phyloP scores from a whole-genome alignment of 2,888 invertebrate species.

The Anagyrus pseudococci region DNA sequence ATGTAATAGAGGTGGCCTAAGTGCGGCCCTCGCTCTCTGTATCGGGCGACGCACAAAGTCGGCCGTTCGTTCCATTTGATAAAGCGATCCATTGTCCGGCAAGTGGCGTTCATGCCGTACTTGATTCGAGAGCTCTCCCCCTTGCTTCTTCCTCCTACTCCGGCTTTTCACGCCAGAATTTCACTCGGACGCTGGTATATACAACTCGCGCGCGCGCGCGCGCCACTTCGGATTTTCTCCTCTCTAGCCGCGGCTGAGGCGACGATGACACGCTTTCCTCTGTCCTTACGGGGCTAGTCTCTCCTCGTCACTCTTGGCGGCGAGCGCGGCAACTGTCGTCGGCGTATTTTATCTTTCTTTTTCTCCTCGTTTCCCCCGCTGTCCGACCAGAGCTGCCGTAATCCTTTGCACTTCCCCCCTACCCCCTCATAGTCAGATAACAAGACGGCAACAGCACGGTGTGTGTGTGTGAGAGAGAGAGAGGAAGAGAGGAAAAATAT shows the following conservation, averaged over 20 bases:
- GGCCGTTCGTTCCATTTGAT: conserved; percentile 5
- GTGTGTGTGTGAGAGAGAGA: too few relatives aligned
- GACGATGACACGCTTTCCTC: conserved; percentile 8
- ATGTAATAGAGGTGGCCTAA: background rate
- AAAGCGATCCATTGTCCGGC: conserved; percentile 30
- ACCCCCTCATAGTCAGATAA: conserved; percentile 46
- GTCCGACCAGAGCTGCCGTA: conserved; percentile 16
- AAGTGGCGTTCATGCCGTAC: conserved; percentile 21
- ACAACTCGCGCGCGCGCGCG: background rate
- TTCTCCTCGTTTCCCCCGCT: conserved; percentile 18
- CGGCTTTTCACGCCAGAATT: conserved; percentile 23
- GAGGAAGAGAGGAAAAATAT: conserved; percentile 52
- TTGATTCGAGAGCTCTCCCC: conserved; percentile 29
- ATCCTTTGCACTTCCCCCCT: background rate
- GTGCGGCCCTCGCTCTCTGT: too few relatives aligned
- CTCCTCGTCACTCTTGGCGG: too few relatives aligned
- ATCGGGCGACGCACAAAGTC: too few relatives aligned
- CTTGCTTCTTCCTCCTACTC: too few relatives aligned
- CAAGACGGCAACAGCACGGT: conserved; percentile 55
- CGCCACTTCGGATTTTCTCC: too few relatives aligned
- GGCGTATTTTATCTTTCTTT: conserved; percentile 6
- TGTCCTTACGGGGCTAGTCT: conserved; percentile 2
- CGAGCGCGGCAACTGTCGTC: too few relatives aligned
- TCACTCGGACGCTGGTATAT: background rate
- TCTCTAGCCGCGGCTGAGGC: conserved; percentile 3